A percentile compares a stretch with the other conserved stretches of the same genome.
Evolutionary conservation across 2,113 vertebrate species (phyloP).

Genomic region (Sinocyclocheilus anshuiensis): DNA sequence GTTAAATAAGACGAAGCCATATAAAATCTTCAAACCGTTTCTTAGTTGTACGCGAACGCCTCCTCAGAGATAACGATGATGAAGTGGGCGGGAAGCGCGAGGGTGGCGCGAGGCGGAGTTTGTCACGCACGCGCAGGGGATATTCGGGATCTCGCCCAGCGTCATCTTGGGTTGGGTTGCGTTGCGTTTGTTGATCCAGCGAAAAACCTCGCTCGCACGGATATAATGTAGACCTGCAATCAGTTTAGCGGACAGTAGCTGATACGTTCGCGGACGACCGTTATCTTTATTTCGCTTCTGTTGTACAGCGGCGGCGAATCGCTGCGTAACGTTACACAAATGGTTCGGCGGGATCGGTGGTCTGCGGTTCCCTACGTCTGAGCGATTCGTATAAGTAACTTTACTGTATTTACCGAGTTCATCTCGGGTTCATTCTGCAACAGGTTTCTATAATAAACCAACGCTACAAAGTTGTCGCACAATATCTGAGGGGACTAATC

Average conservation of each 20-base stretch:
- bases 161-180: constrained; percentile 47
- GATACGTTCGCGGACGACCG: not conserved
- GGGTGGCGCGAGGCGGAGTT: constrained; percentile 39
- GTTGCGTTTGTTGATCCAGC: constrained; percentile 40
- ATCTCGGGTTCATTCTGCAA: constrained; percentile 28
- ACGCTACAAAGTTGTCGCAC: not conserved
- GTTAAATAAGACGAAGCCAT: not conserved
- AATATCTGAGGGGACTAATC: not conserved
- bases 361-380: constrained; percentile 1
- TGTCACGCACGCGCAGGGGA: constrained; percentile 29
- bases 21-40: not conserved
- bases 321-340: not conserved
- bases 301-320: not conserved
- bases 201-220: constrained; percentile 10
- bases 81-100: constrained; percentile 37
- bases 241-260: constrained; percentile 14
- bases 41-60: not conserved
- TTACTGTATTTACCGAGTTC: constrained; percentile 30
- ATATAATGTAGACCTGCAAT: constrained; percentile 11
- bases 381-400: constrained; percentile 14
- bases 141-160: constrained; percentile 30
- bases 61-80: not conserved
- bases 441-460: constrained; percentile 37
- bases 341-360: not conserved
- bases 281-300: not conserved